Evolutionary conservation across 2,888 invertebrate species (phyloP), one percentile per base, ranked within the genome.

Genomic region (Hydroisotoma schaefferi): DNA sequence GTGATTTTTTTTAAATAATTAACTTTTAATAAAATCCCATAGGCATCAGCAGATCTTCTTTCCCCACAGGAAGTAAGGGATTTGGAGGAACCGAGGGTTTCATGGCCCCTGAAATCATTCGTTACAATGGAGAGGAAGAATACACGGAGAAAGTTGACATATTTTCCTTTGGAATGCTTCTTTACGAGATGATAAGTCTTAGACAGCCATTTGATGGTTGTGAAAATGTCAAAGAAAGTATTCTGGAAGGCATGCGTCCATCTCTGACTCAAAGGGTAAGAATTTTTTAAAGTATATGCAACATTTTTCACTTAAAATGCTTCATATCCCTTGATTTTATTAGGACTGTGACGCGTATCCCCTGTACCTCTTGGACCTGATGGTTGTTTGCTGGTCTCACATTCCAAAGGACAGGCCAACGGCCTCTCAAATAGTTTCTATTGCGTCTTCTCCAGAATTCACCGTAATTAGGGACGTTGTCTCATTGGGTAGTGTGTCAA

Each of bases 81-180:
- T 98, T 97, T 79, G 98, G 97, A 0, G 98, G 99, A 1, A 99
- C 99, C 0, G 94, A 95, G 78, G 98, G 98, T 0, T 99, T 97
- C 77, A 99, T 99, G 92, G 99, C 98, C 2, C 99, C 98, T 0
- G 65, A 65, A 54, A 65, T 65, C 20, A 65, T 65, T 44, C 54
- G 93, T 49, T 95, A 94, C 77, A 98, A 97, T 76, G 99, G 99
- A 0, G 98, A 98, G 76, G 95, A 97, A 76, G 95, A 97, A 73
- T 99, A 99, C 73, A 98, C 95, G 0, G 95, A 97, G 75, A 98
- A 98, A 83, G 95, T 97, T 59, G 98, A 99, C 76, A 94, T 95
- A 71, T 99, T 98, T 78, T 98, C 98, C 0, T 98, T 94, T 79
- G 98, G 97, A 20, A 98, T 99, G 97, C 88, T 98, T 75, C 81